Percentiles rank a stretch among this genome's conserved stretches.
Conservation (phyloP, 2,797 vertebrate genomes). For the Bryconaethiops microstoma region DNA sequence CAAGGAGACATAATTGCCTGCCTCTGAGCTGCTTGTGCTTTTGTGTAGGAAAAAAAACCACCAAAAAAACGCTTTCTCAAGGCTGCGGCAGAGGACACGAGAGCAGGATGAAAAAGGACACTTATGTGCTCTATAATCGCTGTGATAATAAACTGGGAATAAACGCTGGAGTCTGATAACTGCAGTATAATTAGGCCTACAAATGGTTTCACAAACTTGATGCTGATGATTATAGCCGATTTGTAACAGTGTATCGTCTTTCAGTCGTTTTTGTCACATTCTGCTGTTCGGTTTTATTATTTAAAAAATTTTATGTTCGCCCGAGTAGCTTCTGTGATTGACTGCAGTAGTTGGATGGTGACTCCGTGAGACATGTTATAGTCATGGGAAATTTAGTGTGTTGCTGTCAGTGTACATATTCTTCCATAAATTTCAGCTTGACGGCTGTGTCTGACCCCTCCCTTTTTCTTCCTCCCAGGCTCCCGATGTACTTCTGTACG, state of each 20-base stretch:
- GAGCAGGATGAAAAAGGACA: not conserved
- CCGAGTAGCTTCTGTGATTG: not conserved
- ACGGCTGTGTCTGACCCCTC: not conserved
- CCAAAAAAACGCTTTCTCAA: not conserved
- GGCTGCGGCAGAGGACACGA: not conserved
- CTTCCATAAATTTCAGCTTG: not conserved
- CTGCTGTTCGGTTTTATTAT: not conserved
- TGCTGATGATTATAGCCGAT: not conserved
- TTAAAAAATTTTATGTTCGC: not conserved
- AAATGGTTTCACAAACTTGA: too few relatives aligned
- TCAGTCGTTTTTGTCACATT: not conserved
- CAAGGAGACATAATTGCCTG: conserved; percentile 34
- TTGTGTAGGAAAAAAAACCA: not conserved
- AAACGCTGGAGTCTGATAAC: not conserved
- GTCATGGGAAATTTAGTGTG: not conserved
- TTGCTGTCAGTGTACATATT: too few relatives aligned
- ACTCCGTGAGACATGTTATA: not conserved
- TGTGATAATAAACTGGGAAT: conserved; percentile 9
- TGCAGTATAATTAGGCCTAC: not conserved
- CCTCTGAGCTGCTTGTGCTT: conserved; percentile 5
- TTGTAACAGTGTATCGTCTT: not conserved
- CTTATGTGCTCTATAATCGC: conserved; percentile 4
- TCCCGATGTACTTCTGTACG: not conserved
- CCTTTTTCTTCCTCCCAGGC: not conserved
- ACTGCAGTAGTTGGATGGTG: not conserved